phyloP scores from a whole-genome alignment of 2,797 vertebrate genomes.

The Labeo calbasu region DNA sequence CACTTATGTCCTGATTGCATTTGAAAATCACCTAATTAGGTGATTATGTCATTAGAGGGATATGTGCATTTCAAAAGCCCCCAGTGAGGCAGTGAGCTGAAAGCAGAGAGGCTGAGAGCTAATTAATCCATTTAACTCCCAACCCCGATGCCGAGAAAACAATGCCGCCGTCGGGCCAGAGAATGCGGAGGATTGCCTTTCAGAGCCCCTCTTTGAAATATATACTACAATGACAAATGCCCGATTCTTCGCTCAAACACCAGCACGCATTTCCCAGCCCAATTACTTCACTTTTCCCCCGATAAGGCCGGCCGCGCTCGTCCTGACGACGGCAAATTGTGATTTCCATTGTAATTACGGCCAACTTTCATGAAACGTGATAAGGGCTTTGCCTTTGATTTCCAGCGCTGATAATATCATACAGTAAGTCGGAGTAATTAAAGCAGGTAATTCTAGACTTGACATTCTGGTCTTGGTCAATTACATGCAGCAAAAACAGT shows the following conservation, averaged over 20 bases:
- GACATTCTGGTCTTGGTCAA: conserved; percentile 52
- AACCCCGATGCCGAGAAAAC: conserved; percentile 75
- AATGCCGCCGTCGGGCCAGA: conserved; percentile 69
- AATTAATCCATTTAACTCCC: conserved; percentile 94
- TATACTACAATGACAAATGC: conserved; percentile 84
- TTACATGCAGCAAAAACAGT: conserved; percentile 47
- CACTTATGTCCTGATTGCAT: conserved; percentile 81
- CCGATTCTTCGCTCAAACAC: conserved; percentile 49
- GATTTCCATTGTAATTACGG: conserved; percentile 65
- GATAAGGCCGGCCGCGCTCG: conserved; percentile 59
- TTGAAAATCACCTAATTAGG: conserved; percentile 91
- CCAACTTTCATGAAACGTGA: conserved; percentile 62
- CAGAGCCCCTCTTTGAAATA: conserved; percentile 87
- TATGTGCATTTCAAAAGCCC: conserved; percentile 84
- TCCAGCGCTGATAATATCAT: conserved; percentile 82
- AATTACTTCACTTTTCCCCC: conserved; percentile 25
- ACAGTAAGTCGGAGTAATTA: conserved; percentile 62
- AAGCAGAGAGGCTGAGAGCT: conserved; percentile 88
- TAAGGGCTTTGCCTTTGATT: conserved; percentile 57
- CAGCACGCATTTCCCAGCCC: conserved; percentile 43
- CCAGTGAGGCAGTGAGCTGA: conserved; percentile 84
- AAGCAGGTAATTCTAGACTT: conserved; percentile 57
- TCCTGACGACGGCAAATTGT: conserved; percentile 64
- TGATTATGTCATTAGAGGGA: conserved; percentile 94
- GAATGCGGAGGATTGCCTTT: conserved; percentile 85